Evolutionary conservation across 2,797 vertebrate species (phyloP).

Genomic region (Pseudopleuronectes americanus): DNA sequence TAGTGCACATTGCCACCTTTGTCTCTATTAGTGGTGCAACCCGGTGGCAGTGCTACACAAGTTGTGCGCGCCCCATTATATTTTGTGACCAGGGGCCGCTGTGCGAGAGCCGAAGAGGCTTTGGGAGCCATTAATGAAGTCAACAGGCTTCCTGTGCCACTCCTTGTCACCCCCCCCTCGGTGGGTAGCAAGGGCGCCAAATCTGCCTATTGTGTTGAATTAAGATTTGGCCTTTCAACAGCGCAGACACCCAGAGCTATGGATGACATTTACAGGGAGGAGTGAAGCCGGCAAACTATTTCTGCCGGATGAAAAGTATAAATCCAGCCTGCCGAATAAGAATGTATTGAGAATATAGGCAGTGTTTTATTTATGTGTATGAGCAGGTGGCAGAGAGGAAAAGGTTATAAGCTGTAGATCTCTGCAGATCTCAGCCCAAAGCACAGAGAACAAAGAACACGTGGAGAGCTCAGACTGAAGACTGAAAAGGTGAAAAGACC

Average conservation of each 20-base stretch:
- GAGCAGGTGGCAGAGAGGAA: not conserved
- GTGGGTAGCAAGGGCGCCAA: constrained; percentile 53
- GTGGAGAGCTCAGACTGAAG: not conserved
- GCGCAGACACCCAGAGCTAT: constrained; percentile 36
- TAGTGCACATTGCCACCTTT: constrained; percentile 64
- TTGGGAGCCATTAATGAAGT: constrained; percentile 70
- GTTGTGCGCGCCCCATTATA: constrained; percentile 61
- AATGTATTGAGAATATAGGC: not conserved
- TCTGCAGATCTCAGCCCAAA: not conserved
- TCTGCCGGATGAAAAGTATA: constrained; percentile 11
- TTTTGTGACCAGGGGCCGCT: constrained; percentile 65
- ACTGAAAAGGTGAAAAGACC: not conserved
- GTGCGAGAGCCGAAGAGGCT: constrained; percentile 62
- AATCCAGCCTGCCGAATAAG: constrained; percentile 21
- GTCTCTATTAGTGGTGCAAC: constrained; percentile 66
- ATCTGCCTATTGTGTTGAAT: constrained; percentile 65
- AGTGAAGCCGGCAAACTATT: constrained; percentile 24
- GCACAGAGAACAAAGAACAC: no score
- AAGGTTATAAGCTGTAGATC: constrained; percentile 21
- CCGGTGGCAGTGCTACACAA: constrained; percentile 43
- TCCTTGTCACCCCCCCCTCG: not conserved
- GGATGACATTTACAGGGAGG: constrained; percentile 41
- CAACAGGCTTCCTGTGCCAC: constrained; percentile 45
- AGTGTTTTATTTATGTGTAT: not conserved
- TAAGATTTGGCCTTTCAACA: constrained; percentile 57